Conservation (phyloP, 1,140 invertebrate species). For the Heliconius hermathena region DNA sequence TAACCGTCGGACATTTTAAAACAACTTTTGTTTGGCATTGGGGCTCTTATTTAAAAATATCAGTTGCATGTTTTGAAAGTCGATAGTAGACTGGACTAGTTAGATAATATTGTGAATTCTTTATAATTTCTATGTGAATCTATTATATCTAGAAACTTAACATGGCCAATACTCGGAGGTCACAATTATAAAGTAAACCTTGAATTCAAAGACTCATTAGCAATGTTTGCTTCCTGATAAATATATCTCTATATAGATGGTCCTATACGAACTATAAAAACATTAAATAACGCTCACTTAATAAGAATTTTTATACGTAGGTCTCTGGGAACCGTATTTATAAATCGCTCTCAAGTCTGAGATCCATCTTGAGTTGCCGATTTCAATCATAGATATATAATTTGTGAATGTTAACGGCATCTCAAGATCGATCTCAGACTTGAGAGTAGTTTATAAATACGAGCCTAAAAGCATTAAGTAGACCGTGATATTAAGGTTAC, state of each 20-base stretch:
- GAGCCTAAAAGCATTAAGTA: slow-evolving; percentile 47
- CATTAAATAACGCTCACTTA: slow-evolving; percentile 40
- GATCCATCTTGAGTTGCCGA: no score
- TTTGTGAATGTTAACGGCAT: no score
- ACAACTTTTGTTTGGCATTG: slow-evolving; percentile 31
- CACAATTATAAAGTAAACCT: slow-evolving; percentile 67
- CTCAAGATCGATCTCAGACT: no score
- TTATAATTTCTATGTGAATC: background rate
- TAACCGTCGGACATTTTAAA: slow-evolving; percentile 23
- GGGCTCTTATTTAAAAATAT: slow-evolving; percentile 13
- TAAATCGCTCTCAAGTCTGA: no score
- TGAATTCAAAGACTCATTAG: slow-evolving; percentile 79
- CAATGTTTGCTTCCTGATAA: slow-evolving; percentile 75
- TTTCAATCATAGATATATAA: no score
- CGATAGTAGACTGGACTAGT: background rate
- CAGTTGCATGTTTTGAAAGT: slow-evolving; percentile 6
- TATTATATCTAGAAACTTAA: slow-evolving; percentile 62
- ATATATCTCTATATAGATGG: slow-evolving; percentile 49
- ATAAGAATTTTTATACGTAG: slow-evolving; percentile 47
- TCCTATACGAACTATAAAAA: slow-evolving; percentile 47
- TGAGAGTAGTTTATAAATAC: no score
- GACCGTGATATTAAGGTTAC: slow-evolving; percentile 72
- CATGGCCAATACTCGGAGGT: slow-evolving; percentile 61
- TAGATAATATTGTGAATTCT: background rate
- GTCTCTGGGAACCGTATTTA: slow-evolving; percentile 33